Base-by-base conservation (phyloP, 2,113 vertebrate species). In the Corythornis madagascariensis region DNA sequence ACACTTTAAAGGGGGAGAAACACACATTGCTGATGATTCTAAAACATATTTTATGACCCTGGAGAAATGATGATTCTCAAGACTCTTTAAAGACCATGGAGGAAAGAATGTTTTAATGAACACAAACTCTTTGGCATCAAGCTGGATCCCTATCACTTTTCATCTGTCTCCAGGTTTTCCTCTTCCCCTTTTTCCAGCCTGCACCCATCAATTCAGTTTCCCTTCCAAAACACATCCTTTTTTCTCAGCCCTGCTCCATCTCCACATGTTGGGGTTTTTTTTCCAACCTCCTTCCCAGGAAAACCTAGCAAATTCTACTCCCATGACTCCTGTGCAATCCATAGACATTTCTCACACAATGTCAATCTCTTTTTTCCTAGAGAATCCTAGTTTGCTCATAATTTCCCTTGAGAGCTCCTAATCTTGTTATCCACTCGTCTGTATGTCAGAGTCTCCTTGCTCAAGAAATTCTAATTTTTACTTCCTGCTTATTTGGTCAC, bases 401-500 rank as follows among this genome's bases (percentile, higher is more conserved):
- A 91, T 89, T 92, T 94, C 94, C 94, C 91, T 21, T 1, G 91
- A 83, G 95, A 88, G 20, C 31, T 93, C 42, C 88, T 95, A 95
- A 94, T 95, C 89, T 87, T 92, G 82, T 94, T 96, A 96, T 70
- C 87, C 88, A 74, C 33, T 89, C 42, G 83, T 89, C 74, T 88
- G 67, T 83, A 66, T 91, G 79, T 87, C 67, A 85, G 60, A 89
- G 74, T 85, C 82, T 89, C 57, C 61, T 84, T 95, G 81, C 66
- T 80, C 8, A 13, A 85, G 67, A 7, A 4, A 82, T 83, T 91
- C 67, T 83, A 88, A 88, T 87, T 94, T 95, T 94, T 91, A 47
- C 75, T 95, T 96, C 95, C 95, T 96, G 89, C 63, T 82, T 91
- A n/a, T 25, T 95, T 94, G 93, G 93, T 94, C 75, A 59, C 59